phyloP scores from a whole-genome alignment of 2,797 vertebrate species.

The Hypotaenidia okinawae region DNA sequence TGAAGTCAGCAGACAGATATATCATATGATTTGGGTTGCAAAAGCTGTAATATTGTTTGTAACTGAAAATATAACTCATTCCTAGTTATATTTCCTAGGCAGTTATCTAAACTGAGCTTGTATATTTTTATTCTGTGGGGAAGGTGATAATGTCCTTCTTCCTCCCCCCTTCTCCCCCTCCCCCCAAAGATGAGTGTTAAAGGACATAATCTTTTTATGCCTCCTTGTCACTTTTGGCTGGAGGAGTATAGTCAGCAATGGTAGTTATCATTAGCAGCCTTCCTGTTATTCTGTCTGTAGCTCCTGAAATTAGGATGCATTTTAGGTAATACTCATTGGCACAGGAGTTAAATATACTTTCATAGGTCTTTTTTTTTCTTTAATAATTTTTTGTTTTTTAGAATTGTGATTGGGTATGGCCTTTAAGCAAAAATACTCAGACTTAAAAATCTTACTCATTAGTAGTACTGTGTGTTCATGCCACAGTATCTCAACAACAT shows the following conservation, averaged over 20 bases:
- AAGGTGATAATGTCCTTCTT: not conserved
- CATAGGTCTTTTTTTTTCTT: not conserved
- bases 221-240: not conserved
- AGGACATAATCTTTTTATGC: not conserved
- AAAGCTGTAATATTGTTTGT: not conserved
- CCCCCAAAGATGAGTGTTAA: not conserved
- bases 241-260: not conserved
- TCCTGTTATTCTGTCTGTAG: not conserved
- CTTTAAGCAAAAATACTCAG: constrained; percentile 15
- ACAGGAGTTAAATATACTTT: constrained; percentile 6
- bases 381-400: not conserved
- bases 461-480: not conserved
- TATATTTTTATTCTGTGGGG: not conserved
- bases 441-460: constrained; percentile 15
- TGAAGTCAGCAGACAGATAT: not conserved
- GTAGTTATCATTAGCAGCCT: not conserved
- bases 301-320: not conserved
- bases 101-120: not conserved
- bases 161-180: not conserved
- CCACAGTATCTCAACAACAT: not conserved
- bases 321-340: not conserved
- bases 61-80: not conserved
- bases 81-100: not conserved
- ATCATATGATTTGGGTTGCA: not conserved
- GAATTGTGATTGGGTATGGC: not conserved